Percentiles rank a stretch among this genome's conserved stretches.
Conservation (phyloP, 2,888 invertebrate genomes). For the Rhogogaster chlorosoma region DNA sequence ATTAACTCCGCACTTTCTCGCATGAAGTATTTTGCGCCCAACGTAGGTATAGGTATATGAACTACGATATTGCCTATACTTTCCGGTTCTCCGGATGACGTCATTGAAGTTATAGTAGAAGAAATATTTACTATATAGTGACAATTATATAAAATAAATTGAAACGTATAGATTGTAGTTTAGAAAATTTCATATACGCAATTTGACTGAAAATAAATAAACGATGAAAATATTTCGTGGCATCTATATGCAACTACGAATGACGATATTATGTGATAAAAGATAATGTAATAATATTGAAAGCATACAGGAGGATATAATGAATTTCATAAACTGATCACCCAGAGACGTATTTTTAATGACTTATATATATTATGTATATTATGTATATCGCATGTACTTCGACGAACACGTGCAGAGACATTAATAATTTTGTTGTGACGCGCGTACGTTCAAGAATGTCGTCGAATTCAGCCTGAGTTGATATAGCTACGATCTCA, state of each 20-base stretch:
- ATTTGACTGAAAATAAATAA: neutral
- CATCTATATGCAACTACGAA: neutral
- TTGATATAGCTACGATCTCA: slow-evolving; percentile 30
- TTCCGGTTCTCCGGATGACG: slow-evolving; percentile 23
- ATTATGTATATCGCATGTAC: neutral
- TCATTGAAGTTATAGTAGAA: slow-evolving; percentile 10
- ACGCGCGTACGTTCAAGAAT: slow-evolving; percentile 47
- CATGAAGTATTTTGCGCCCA: slow-evolving; percentile 17
- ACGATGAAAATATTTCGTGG: neutral
- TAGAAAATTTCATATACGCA: neutral
- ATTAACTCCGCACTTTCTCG: slow-evolving; percentile 20
- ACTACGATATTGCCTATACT: slow-evolving; percentile 18
- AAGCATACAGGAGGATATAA: neutral
- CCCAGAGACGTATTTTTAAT: neutral
- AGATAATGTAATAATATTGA: neutral
- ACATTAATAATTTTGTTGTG: slow-evolving; percentile 48
- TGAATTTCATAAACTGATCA: slow-evolving; percentile 12
- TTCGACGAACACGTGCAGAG: slow-evolving; percentile 37
- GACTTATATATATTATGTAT: slow-evolving; percentile 17
- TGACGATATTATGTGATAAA: neutral
- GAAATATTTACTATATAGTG: neutral
- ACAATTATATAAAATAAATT: slow-evolving; percentile 16
- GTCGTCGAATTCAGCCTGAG: slow-evolving; percentile 34
- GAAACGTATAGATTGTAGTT: neutral
- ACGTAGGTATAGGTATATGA: neutral